Base-by-base conservation (phyloP, 2,797 vertebrate species). In the Acanthiza pusilla region DNA sequence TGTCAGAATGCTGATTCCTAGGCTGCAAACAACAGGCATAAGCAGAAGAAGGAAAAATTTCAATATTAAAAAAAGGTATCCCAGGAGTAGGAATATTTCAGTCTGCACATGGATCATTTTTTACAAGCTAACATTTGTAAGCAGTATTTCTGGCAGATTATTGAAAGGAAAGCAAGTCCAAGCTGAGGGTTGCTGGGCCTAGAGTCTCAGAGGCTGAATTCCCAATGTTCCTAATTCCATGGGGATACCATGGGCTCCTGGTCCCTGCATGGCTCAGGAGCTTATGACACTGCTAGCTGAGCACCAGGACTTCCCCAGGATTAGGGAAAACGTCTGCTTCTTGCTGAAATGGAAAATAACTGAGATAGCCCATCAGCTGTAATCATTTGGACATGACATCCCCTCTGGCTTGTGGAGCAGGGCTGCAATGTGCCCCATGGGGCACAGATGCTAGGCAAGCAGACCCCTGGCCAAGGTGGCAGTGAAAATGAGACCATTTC, bases 381-480 rank as follows among this genome's bases (percentile, higher is more conserved):
- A 38, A 11, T 71, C 1, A 0, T 40, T n/a, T 47, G 53, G 25
- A 51, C 7, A 9, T 17, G 40, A 9, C 29, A 36, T 21, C 3
- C n/a, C 21, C 14, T 43, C 13, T 47, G 51, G 17, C 3, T 12
- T 34, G 8, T 3, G 3, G 38, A 76, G 8, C 3, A 1, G 36
- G 43, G 26, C 30, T 5, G 10, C 18, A 29, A 2, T 60, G 12
- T 34, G 30, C 25, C 25, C 45, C 16, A 6, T 11, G 29, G 34
- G n/a, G 13, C 26, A 38, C 1, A 5, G 19, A 25, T 67, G 18
- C 50, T 67, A 36, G 32, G 17, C 42, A 23, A 68, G 38, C 73
- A 62, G 19, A 1, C 0, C 5, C 10, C 7, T 0, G 0, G 6
- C 53, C 5, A 2, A 34, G 7, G 30, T 55, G 45, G 13, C 53